Evolutionary conservation across 2,113 vertebrate species (phyloP).

Genomic region (Syngnathus scovelli): DNA sequence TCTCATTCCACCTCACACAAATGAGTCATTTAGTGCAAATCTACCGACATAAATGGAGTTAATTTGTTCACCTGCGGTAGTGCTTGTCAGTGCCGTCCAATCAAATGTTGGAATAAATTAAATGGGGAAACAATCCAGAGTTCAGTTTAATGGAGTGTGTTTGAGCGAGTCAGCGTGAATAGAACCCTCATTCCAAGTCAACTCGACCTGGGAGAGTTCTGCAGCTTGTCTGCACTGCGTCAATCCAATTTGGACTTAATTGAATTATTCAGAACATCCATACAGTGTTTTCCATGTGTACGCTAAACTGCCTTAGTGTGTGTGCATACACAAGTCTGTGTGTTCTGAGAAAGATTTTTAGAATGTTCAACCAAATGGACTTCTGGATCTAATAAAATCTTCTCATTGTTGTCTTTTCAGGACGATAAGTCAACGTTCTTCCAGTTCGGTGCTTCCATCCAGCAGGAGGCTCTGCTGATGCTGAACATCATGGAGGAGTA

Average conservation of each 20-base stretch:
- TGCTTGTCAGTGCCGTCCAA: slow-evolving; percentile 34
- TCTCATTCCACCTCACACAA: slow-evolving; percentile 10
- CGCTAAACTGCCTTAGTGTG: slow-evolving; percentile 13
- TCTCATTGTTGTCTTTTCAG: slow-evolving; percentile 53
- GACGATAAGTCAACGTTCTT: slow-evolving; percentile 94
- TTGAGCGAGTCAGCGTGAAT: slow-evolving; percentile 33
- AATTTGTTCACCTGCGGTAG: slow-evolving; percentile 50
- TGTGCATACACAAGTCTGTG: neutral
- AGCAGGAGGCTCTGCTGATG: slow-evolving; percentile 94
- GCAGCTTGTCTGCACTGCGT: slow-evolving; percentile 34
- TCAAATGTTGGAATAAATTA: slow-evolving; percentile 23
- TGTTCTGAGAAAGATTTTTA: neutral
- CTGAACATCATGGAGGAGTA: slow-evolving; percentile 99
- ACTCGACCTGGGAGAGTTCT: slow-evolving; percentile 33
- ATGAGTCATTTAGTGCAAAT: slow-evolving; percentile 26
- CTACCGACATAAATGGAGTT: slow-evolving; percentile 22
- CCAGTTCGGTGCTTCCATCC: slow-evolving; percentile 97
- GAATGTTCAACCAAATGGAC: slow-evolving; percentile 6
- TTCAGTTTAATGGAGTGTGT: slow-evolving; percentile 59
- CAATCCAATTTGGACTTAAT: slow-evolving; percentile 64
- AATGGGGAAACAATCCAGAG: slow-evolving; percentile 42
- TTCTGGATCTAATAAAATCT: slow-evolving; percentile 11
- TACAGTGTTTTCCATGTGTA: slow-evolving; percentile 38
- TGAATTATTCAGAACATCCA: slow-evolving; percentile 56
- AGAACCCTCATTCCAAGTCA: slow-evolving; percentile 24